These are phyloP conservation scores for Trigoniulus corallinus DNA, from an alignment of 1,140 invertebrate genomes.

Conservation along the genomic window DNA sequence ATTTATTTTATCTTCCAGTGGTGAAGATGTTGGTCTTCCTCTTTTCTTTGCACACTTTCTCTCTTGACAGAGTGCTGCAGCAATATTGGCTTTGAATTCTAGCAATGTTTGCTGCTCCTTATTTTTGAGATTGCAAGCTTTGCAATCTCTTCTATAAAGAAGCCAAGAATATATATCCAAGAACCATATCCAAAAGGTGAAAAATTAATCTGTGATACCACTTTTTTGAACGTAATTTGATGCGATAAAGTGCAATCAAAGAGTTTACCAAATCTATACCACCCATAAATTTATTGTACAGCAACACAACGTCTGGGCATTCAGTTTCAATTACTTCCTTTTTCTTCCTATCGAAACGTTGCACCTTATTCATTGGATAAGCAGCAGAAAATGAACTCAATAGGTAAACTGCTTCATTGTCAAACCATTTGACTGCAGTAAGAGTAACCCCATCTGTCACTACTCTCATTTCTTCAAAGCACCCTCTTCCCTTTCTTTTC, in stretches of 20 bases:
- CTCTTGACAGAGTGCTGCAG: not conserved
- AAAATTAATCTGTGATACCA: conserved; percentile 16
- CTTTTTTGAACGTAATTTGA: conserved; percentile 12
- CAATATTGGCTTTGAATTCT: conserved; percentile 1
- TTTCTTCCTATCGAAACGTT: not conserved
- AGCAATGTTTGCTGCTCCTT: not conserved
- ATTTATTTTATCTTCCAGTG: not conserved
- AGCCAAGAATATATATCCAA: conserved; percentile 16
- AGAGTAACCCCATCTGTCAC: no score
- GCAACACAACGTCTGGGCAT: conserved; percentile 10
- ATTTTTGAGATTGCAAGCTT: not conserved
- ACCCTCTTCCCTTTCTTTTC: no score
- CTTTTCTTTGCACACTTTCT: not conserved
- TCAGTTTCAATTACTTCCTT: not conserved
- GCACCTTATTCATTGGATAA: not conserved
- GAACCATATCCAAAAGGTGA: not conserved
- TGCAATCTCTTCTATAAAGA: conserved; percentile 7
- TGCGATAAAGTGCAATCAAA: conserved; percentile 14
- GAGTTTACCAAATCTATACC: conserved; percentile 17
- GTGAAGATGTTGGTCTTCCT: not conserved
- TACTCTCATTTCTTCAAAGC: no score
- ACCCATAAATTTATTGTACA: conserved; percentile 10
- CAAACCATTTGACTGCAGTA: not conserved
- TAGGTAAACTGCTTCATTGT: not conserved
- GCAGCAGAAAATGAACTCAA: not conserved